These are phyloP conservation scores for Epinotia demarniana DNA, from an alignment of 2,888 invertebrate genomes.

Conservation along the genomic window DNA sequence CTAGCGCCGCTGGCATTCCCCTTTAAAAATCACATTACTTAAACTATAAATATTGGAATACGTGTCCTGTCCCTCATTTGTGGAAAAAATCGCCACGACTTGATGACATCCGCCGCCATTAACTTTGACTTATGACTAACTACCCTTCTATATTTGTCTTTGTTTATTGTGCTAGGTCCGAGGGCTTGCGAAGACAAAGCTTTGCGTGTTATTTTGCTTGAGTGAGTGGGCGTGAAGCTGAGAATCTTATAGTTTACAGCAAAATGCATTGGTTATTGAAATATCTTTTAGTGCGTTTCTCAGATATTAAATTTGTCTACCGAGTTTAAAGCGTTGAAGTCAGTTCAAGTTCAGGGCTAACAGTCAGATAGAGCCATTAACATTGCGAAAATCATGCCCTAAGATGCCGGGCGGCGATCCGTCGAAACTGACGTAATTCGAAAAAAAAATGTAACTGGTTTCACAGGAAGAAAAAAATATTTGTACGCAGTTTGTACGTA, in stretches of 20 bases:
- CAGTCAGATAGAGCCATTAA: background rate
- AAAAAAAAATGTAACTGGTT: too few relatives aligned
- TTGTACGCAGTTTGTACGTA: too few relatives aligned
- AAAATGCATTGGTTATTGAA: too few relatives aligned
- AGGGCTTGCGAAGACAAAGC: background rate
- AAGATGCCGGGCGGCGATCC: too few relatives aligned
- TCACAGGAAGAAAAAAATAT: too few relatives aligned
- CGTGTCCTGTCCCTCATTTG: constrained; percentile 36
- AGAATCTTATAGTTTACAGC: too few relatives aligned
- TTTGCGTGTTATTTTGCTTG: background rate
- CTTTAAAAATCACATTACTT: constrained; percentile 27
- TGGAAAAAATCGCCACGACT: constrained; percentile 33
- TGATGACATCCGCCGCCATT: constrained; percentile 40
- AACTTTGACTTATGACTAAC: constrained; percentile 17
- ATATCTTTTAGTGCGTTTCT: too few relatives aligned
- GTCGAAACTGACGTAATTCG: too few relatives aligned
- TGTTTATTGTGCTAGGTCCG: constrained; percentile 5
- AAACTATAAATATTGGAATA: constrained; percentile 36
- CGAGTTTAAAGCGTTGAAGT: too few relatives aligned
- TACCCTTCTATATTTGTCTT: constrained; percentile 21
- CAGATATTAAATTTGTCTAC: too few relatives aligned
- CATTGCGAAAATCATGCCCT: background rate
- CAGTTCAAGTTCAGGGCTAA: too few relatives aligned
- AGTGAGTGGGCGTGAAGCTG: background rate
- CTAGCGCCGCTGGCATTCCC: constrained; percentile 4